Evolutionary conservation across 2,888 invertebrate species (phyloP), one percentile per base, ranked within the genome.

Genomic region (Ctenicera cuprea): DNA sequence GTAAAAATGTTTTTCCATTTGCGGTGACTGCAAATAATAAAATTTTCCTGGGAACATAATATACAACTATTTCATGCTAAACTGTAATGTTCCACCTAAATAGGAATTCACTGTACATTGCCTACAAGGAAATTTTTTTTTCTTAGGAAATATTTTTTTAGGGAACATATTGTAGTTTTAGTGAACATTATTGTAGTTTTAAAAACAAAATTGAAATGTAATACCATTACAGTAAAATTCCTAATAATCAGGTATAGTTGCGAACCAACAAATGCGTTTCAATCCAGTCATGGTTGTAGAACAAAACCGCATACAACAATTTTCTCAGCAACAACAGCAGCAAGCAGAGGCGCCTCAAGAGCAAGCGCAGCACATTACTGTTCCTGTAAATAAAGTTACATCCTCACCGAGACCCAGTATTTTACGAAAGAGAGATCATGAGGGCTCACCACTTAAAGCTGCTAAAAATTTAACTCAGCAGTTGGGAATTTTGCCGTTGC

Each of bases 401-500:
- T 87, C 87, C 4, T 87, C 94, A 16, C 94, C 95, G 0, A 87
- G 96, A 76, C 95, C 96, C 0, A 94, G 95, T 82, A 94, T 97
- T 87, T 88, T 97, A 71, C 90, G 97, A 73, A 97, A 97, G 88
- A 90, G 97, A 43, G 97, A 97, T 79, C 91, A 92, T 62, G 97
- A 97, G 71, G 92, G 92, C 14, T 90, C 92, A 0, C 91, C 92
- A 0, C 86, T 91, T 73, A 92, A 93, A 75, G 91, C 90, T 0
- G 90, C 91, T 16, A 91, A 91, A 83, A 92, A 92, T 86, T 86
- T 92, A 57, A 88, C 88, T 11, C 79, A 79, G 45, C 81, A 37
- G 76, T 73, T 54, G 71, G 67, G 33, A 3, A 38, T 77, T 80
- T 0, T 52, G 75, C 73, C 69, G n/a, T 59, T 64, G 62, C 54